These are phyloP conservation scores for Heliconius hewitsoni DNA, from an alignment of 1,140 invertebrate species.

Conservation along the genomic window DNA sequence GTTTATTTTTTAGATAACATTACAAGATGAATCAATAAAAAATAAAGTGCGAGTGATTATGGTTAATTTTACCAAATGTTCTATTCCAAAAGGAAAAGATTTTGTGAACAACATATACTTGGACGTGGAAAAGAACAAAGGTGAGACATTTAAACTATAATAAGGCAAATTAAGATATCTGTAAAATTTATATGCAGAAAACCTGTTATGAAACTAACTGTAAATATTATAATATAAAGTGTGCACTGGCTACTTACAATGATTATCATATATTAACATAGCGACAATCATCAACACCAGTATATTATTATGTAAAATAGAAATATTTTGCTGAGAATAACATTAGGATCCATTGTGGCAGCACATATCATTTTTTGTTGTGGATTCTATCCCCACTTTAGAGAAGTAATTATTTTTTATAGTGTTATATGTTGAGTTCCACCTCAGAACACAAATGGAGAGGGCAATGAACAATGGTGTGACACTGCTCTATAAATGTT, in stretches of 20 bases:
- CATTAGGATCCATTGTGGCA: not conserved
- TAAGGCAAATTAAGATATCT: not conserved
- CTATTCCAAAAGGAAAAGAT: slow-evolving; percentile 66
- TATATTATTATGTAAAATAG: not conserved
- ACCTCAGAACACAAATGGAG: too few species aligned
- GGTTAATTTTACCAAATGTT: slow-evolving; percentile 66
- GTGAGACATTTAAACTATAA: slow-evolving; percentile 38
- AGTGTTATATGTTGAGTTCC: too few species aligned
- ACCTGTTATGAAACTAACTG: not conserved
- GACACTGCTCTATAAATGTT: too few species aligned
- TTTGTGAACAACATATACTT: slow-evolving; percentile 74
- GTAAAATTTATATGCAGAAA: not conserved
- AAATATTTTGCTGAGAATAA: not conserved
- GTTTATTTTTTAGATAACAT: slow-evolving; percentile 72
- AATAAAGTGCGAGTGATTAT: slow-evolving; percentile 81
- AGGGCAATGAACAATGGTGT: too few species aligned
- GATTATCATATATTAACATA: not conserved
- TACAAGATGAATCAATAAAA: slow-evolving; percentile 78
- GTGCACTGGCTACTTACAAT: not conserved
- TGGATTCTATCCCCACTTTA: too few species aligned
- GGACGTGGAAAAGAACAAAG: slow-evolving; percentile 67
- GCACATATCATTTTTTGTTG: too few species aligned
- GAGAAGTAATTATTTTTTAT: too few species aligned
- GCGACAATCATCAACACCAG: not conserved
- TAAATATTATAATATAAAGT: not conserved